A percentile compares a stretch with the other conserved stretches of the same genome.
These are phyloP conservation scores for Mycteria americana DNA, from an alignment of 2,797 vertebrate species.

Conservation along the genomic window DNA sequence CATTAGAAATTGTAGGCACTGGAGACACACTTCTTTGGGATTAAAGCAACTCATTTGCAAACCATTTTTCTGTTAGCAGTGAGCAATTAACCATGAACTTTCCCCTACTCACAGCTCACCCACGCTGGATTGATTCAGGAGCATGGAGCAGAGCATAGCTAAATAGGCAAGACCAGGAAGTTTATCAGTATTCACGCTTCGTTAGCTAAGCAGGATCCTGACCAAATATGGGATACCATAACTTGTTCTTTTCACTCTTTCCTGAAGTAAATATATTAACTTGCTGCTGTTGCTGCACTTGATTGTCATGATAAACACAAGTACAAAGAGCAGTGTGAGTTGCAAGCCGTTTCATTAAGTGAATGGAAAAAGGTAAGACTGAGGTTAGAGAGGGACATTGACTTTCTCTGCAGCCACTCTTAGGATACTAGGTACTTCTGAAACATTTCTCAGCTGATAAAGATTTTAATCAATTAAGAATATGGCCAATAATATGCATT, in stretches of 20 bases:
- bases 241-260: conserved; percentile 3
- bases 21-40: not conserved
- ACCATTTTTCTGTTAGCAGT: conserved; percentile 12
- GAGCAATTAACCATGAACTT: conserved; percentile 19
- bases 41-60: conserved; percentile 25
- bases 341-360: not conserved
- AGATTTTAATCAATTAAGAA: not conserved
- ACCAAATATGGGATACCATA: not conserved
- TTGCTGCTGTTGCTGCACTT: not conserved
- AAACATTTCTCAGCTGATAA: not conserved
- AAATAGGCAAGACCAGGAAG: not conserved
- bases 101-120: conserved; percentile 11
- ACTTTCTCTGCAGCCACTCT: not conserved
- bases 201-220: not conserved
- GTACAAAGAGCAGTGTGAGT: not conserved
- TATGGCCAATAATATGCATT: not conserved
- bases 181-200: not conserved
- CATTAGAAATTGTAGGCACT: not conserved
- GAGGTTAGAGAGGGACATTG: not conserved
- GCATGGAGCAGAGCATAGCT: not conserved
- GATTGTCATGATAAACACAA: not conserved
- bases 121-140: conserved; percentile 8
- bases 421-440: not conserved
- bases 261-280: not conserved
- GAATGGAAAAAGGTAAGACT: not conserved